A percentile compares a stretch with the other conserved stretches of the same genome.
phyloP scores from a whole-genome alignment of 2,113 vertebrate species.

The Notothenia coriiceps region DNA sequence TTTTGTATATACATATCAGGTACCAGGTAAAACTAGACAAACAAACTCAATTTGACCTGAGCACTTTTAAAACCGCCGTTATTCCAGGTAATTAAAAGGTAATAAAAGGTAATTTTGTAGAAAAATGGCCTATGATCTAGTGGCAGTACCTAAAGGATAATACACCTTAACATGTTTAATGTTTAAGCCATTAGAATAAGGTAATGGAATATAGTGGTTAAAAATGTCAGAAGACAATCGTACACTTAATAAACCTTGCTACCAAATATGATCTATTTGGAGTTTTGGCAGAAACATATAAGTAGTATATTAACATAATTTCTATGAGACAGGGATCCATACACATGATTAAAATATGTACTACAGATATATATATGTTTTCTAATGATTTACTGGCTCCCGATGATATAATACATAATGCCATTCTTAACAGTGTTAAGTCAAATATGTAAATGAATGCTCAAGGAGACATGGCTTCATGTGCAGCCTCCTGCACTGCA shows the following conservation, averaged over 20 bases:
- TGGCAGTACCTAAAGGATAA: no score
- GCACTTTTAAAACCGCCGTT: no score
- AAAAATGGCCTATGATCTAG: no score
- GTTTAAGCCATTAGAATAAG: background rate
- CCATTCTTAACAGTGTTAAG: background rate
- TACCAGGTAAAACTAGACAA: no score
- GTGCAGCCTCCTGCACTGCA: slow-evolving; percentile 3
- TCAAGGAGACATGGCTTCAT: slow-evolving; percentile 4
- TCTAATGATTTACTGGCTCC: background rate
- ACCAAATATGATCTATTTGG: no score
- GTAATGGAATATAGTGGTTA: background rate
- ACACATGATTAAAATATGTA: background rate
- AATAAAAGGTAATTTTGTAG: no score
- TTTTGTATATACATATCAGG: no score
- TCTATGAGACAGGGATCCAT: background rate
- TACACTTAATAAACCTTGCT: no score
- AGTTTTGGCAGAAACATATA: background rate
- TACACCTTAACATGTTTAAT: background rate
- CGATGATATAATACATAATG: background rate
- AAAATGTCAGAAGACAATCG: background rate
- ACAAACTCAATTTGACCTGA: no score
- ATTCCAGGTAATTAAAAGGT: no score
- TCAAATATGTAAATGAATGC: background rate
- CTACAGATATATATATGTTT: background rate
- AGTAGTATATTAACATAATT: background rate